These are phyloP conservation scores for Blastomussa wellsi DNA, from an alignment of 92 coral and sea anemone genomes.

Conservation along the genomic window DNA sequence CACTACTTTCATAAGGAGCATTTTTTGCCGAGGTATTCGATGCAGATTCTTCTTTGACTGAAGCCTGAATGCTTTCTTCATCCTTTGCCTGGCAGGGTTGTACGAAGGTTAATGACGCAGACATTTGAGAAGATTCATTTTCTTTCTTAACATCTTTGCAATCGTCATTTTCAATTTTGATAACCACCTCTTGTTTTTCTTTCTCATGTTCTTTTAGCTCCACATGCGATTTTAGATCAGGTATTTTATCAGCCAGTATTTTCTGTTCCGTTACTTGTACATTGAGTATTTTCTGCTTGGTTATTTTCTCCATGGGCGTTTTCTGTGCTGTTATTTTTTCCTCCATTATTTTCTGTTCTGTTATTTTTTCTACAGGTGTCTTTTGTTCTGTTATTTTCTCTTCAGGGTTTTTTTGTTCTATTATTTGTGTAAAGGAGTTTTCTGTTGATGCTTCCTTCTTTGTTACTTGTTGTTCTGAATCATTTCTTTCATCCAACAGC, in stretches of 20 bases:
- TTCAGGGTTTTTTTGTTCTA: background rate
- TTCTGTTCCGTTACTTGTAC: background rate
- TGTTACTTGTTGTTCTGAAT: background rate
- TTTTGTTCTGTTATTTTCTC: background rate
- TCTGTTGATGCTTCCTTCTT: background rate
- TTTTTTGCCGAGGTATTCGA: background rate
- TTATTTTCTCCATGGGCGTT: background rate
- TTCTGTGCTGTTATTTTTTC: background rate
- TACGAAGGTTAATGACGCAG: background rate
- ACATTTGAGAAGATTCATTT: background rate
- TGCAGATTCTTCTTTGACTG: background rate
- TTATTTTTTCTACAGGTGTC: background rate
- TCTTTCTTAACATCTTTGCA: background rate
- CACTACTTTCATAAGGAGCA: background rate
- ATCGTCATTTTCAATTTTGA: background rate
- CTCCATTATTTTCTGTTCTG: background rate
- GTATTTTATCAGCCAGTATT: background rate
- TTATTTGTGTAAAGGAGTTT: background rate
- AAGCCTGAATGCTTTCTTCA: background rate
- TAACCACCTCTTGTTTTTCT: background rate
- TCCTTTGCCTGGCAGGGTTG: background rate
- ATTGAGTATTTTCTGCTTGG: no score
- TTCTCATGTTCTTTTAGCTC: background rate
- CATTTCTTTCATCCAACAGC: background rate
- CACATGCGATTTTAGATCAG: background rate